Conservation (phyloP, 2,113 vertebrate species). For the Notothenia coriiceps region DNA sequence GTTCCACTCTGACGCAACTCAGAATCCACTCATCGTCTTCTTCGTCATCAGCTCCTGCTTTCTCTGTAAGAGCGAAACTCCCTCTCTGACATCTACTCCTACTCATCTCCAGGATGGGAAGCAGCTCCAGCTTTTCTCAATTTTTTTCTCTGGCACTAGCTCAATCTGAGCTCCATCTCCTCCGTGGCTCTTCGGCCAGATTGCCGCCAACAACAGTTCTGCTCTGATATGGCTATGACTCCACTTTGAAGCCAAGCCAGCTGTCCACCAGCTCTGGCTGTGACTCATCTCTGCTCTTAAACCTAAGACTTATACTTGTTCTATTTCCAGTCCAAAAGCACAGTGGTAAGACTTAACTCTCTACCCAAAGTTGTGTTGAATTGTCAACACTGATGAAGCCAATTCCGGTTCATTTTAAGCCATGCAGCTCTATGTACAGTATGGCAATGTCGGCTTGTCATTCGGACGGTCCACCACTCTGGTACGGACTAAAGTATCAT, state of each 20-base stretch:
- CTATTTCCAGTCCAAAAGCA: conserved; percentile 23
- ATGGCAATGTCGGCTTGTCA: not conserved
- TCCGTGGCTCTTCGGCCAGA: conserved; percentile 37
- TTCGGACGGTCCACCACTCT: not conserved
- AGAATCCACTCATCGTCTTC: conserved; percentile 66
- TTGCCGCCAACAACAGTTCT: conserved; percentile 38
- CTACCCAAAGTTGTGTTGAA: conserved; percentile 20
- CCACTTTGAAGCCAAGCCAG: conserved; percentile 42
- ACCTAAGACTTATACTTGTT: conserved; percentile 24
- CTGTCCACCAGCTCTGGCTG: conserved; percentile 47
- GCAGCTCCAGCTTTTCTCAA: conserved; percentile 51
- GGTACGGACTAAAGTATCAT: not conserved
- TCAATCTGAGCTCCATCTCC: conserved; percentile 56
- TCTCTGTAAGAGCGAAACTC: conserved; percentile 61
- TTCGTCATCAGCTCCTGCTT: conserved; percentile 73
- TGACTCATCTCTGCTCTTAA: conserved; percentile 58
- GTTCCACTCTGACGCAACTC: conserved; percentile 80
- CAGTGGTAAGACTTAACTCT: conserved; percentile 23
- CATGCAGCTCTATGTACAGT: not conserved
- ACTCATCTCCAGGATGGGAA: conserved; percentile 65
- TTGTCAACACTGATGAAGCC: not conserved
- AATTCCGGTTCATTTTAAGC: not conserved
- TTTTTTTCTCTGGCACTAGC: conserved; percentile 35
- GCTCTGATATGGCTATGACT: conserved; percentile 57
- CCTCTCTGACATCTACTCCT: conserved; percentile 69